Percentiles rank a stretch among this genome's conserved stretches.
Conservation (phyloP, 1,140 invertebrate species). For the Lutraria rhynchaena region DNA sequence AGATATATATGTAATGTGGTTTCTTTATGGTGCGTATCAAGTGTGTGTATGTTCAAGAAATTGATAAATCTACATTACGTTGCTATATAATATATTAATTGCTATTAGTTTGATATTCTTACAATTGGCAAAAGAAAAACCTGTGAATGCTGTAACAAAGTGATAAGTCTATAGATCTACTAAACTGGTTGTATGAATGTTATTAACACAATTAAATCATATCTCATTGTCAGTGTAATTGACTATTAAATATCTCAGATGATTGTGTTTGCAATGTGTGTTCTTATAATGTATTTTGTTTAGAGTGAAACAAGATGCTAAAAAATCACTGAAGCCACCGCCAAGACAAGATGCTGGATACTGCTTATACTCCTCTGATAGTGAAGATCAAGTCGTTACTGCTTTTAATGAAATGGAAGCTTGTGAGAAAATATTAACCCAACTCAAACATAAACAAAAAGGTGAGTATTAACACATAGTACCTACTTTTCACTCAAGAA, state of each 20-base stretch:
- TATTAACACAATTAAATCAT: neutral
- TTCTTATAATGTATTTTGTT: neutral
- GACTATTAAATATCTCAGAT: neutral
- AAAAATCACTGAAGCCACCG: slow-evolving; percentile 41
- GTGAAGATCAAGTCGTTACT: slow-evolving; percentile 42
- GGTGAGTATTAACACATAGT: no score
- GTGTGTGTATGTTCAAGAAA: no score
- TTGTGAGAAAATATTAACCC: slow-evolving; percentile 53
- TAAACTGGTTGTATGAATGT: neutral
- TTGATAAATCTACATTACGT: no score
- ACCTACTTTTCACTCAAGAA: no score
- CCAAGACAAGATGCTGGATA: slow-evolving; percentile 50
- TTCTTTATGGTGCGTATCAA: no score
- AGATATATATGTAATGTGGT: no score
- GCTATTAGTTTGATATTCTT: no score
- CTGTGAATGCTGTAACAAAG: no score
- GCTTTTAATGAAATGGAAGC: slow-evolving; percentile 50
- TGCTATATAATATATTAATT: no score
- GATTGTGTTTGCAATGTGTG: neutral
- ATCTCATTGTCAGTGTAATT: neutral
- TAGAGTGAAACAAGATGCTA: neutral
- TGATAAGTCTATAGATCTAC: no score
- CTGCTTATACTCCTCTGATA: slow-evolving; percentile 45
- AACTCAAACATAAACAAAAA: slow-evolving; percentile 52
- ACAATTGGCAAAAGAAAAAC: no score